phyloP scores from a whole-genome alignment of 2,113 vertebrate species.

The Anas platyrhynchos region DNA sequence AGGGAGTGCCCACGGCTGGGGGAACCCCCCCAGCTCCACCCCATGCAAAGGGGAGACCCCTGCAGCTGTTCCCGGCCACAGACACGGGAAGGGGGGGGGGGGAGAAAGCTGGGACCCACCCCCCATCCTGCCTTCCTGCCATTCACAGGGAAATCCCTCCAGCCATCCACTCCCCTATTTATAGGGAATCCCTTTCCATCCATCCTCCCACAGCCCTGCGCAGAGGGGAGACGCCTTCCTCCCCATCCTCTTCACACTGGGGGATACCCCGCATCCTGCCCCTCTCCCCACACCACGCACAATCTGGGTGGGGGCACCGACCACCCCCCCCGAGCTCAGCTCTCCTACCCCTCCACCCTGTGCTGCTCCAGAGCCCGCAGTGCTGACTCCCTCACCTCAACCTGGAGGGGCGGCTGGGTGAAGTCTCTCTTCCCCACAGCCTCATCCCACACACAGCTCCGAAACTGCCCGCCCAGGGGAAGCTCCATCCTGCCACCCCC shows the following conservation, averaged over 20 bases:
- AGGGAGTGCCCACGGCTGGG: fast-evolving
- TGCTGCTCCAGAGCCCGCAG: not conserved
- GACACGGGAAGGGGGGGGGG: not conserved
- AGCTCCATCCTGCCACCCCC: slow-evolving; percentile 5
- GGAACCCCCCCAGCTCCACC: not conserved
- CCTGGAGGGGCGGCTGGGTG: not conserved
- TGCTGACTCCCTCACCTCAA: not conserved
- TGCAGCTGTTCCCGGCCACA: not conserved
- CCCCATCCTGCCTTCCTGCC: not conserved
- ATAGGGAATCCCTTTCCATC: not conserved
- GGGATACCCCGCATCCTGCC: not conserved
- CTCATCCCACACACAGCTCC: slow-evolving; percentile 21
- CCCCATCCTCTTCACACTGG: not conserved
- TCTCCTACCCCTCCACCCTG: slow-evolving; percentile 48
- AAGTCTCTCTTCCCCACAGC: slow-evolving; percentile 49
- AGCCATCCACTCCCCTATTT: not conserved
- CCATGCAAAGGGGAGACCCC: not conserved
- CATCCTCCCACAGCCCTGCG: not conserved
- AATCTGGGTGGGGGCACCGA: not conserved
- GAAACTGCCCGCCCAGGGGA: slow-evolving; percentile 62
- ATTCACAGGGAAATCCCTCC: not conserved
- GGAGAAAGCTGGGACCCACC: not conserved
- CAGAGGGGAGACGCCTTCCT: not conserved
- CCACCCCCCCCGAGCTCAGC: not conserved
- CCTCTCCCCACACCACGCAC: not conserved